Conservation (phyloP, 1,140 invertebrate species). For the Ceratosolen fusciceps region DNA sequence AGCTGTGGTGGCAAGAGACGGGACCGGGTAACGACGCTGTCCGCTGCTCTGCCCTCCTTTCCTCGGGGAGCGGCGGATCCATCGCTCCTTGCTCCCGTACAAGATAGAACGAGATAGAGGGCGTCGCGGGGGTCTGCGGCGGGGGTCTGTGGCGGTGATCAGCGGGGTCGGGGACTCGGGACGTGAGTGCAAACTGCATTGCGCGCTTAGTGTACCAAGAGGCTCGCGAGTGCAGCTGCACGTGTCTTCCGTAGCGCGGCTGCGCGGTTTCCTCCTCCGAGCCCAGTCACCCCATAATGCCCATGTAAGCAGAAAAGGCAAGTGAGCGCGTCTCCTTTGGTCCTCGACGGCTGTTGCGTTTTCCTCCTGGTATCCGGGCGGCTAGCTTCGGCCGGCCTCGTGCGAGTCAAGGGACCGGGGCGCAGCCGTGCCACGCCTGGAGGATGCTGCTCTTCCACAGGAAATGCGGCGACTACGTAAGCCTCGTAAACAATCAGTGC, state of each 20-base stretch:
- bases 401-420: neutral
- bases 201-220: no score
- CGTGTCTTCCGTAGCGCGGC: neutral
- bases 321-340: no score
- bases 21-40: no score
- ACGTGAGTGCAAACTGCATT: neutral
- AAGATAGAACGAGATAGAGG: neutral
- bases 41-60: no score
- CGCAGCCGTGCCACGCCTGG: neutral
- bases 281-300: neutral
- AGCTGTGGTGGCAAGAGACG: no score
- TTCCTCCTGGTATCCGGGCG: neutral
- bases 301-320: neutral
- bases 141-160: neutral
- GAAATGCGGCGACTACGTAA: slow-evolving; percentile 84
- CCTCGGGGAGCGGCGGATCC: no score
- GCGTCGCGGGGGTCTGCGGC: no score
- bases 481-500: slow-evolving; percentile 84
- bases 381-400: no score
- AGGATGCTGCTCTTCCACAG: slow-evolving; percentile 77
- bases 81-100: neutral
- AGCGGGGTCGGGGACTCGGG: no score
- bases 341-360: neutral
- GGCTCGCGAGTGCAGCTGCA: neutral
- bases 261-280: neutral